These are phyloP conservation scores for Garra rufa DNA, from an alignment of 2,113 vertebrate genomes.

Conservation along the genomic window DNA sequence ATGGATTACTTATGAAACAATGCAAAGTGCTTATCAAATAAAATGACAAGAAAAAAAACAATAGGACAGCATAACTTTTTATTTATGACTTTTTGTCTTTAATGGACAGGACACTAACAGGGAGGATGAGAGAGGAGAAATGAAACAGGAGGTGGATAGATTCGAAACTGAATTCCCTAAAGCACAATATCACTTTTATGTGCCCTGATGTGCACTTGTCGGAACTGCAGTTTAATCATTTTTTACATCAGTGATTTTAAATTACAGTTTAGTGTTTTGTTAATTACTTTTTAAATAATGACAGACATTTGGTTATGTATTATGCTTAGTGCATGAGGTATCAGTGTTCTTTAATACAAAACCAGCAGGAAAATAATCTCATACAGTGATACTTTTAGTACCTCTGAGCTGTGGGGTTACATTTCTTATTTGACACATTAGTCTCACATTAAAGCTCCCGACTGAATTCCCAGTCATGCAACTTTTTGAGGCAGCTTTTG, in stretches of 20 bases:
- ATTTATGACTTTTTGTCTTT: background rate
- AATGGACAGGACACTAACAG: background rate
- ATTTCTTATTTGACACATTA: slow-evolving; percentile 17
- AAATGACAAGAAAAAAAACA: background rate
- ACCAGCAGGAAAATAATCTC: background rate
- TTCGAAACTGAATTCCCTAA: background rate
- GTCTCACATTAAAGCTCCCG: slow-evolving; percentile 14
- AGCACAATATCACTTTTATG: slow-evolving; percentile 16
- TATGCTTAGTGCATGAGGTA: background rate
- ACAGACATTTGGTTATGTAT: background rate
- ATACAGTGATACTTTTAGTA: background rate
- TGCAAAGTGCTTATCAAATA: background rate
- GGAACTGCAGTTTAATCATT: background rate
- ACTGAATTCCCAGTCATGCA: slow-evolving; percentile 31
- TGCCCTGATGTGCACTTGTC: slow-evolving; percentile 3
- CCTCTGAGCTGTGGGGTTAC: slow-evolving; percentile 4
- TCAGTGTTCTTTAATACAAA: slow-evolving; percentile 20
- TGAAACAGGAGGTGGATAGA: background rate
- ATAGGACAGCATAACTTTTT: background rate
- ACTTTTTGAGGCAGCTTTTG: slow-evolving; percentile 30
- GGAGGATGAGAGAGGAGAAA: background rate
- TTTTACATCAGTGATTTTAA: slow-evolving; percentile 21
- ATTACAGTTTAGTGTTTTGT: background rate
- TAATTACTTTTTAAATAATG: slow-evolving; percentile 10
- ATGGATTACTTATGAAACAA: background rate